Percentiles rank a stretch among this genome's conserved stretches.
phyloP scores from a whole-genome alignment of 2,113 vertebrate species.

The Sylvia atricapilla region DNA sequence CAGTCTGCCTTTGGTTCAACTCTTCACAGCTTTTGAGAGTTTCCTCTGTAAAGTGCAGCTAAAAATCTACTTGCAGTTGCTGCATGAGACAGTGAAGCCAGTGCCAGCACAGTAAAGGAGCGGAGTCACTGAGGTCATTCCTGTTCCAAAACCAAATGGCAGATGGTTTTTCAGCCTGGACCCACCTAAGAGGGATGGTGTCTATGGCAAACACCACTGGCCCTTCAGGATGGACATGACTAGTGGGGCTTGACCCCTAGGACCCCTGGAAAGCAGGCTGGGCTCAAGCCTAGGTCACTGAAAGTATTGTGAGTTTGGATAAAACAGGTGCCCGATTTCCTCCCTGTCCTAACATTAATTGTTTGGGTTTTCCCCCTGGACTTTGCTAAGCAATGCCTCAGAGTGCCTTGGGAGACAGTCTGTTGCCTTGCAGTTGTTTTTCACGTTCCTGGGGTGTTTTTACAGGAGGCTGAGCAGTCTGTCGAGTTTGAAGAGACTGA shows the following conservation, averaged over 20 bases:
- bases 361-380: accelerated
- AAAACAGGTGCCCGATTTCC: not conserved
- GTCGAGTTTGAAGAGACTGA: not conserved
- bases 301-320: not conserved
- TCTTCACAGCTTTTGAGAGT: not conserved
- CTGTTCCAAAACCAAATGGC: not conserved
- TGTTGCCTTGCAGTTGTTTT: not conserved
- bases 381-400: not conserved
- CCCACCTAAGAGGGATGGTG: not conserved
- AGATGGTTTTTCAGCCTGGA: not conserved
- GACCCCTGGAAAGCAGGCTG: not conserved
- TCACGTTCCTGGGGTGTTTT: not conserved
- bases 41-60: not conserved
- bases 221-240: not conserved
- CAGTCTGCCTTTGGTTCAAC: not conserved
- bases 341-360: not conserved
- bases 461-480: not conserved
- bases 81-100: not conserved
- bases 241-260: not conserved
- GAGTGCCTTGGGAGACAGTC: not conserved
- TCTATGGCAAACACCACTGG: not conserved
- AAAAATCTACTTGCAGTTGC: not conserved
- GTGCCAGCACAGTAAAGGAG: not conserved
- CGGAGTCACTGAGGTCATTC: not conserved
- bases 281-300: not conserved